A percentile compares a stretch with the other conserved stretches of the same genome.
Conservation (phyloP, 2,888 invertebrate genomes). For the Xanthorhoe designata region DNA sequence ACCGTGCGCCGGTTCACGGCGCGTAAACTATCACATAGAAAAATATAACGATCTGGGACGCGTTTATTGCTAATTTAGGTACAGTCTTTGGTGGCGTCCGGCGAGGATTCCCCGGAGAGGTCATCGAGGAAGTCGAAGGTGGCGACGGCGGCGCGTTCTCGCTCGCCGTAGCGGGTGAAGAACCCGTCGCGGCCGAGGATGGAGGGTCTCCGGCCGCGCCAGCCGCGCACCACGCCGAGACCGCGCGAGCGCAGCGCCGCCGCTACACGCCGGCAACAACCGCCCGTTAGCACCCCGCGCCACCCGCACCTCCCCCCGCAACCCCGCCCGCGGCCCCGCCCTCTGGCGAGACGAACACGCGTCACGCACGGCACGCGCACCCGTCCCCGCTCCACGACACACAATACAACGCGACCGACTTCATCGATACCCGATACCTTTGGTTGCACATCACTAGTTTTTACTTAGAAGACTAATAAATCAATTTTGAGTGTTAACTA, state of each 20-base stretch:
- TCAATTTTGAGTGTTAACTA: neutral
- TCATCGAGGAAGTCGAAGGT: conserved; percentile 93
- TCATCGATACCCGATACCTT: conserved; percentile 16
- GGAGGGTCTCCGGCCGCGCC: conserved; percentile 86
- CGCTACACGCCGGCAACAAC: conserved; percentile 77
- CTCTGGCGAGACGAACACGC: conserved; percentile 69
- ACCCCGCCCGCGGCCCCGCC: conserved; percentile 71
- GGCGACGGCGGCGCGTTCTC: conserved; percentile 91
- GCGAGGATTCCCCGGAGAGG: conserved; percentile 78
- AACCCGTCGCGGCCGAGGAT: conserved; percentile 92
- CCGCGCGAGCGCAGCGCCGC: conserved; percentile 86
- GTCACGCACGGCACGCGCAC: conserved; percentile 52
- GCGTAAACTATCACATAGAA: conserved; percentile 69
- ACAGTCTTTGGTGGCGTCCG: conserved; percentile 80
- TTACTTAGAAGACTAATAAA: neutral
- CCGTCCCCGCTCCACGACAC: conserved; percentile 44
- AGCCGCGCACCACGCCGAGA: conserved; percentile 83
- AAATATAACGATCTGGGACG: conserved; percentile 73
- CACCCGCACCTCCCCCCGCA: conserved; percentile 61
- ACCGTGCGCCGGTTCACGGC: conserved; percentile 45
- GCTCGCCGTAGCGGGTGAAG: conserved; percentile 91
- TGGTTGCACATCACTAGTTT: conserved; percentile 10
- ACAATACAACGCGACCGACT: conserved; percentile 30
- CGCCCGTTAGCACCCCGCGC: conserved; percentile 49
- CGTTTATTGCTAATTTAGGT: conserved; percentile 72